Conservation (phyloP, 2,797 vertebrate species). For the Cygnus olor region DNA sequence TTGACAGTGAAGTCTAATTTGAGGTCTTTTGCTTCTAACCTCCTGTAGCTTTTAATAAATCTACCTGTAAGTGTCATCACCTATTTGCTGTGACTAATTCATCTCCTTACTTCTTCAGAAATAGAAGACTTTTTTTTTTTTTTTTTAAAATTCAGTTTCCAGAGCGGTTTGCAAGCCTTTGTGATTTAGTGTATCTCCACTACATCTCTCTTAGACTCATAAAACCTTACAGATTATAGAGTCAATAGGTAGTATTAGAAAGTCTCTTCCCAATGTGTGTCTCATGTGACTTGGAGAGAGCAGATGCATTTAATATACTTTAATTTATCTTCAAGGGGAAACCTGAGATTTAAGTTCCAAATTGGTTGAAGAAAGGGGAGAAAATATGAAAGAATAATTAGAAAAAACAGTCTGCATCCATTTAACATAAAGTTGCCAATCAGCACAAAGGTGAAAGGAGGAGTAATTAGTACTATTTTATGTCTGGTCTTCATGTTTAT, state of each 20-base stretch:
- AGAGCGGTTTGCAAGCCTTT: background rate
- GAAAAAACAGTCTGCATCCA: background rate
- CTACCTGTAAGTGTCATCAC: background rate
- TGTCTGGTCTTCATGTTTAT: background rate
- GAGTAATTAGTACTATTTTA: background rate
- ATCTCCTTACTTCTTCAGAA: background rate
- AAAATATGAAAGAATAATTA: background rate
- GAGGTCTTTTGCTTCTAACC: background rate
- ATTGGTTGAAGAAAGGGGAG: background rate
- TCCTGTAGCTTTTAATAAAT: constrained; percentile 26
- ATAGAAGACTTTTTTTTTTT: background rate
- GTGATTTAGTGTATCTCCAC: background rate
- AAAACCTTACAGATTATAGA: background rate
- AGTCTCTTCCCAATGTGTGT: background rate
- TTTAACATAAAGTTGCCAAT: background rate
- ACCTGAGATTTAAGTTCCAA: background rate
- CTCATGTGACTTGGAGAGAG: background rate
- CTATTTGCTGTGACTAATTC: constrained; percentile 24
- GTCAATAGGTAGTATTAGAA: background rate
- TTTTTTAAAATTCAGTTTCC: background rate
- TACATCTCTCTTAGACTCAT: background rate
- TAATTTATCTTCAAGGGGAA: background rate
- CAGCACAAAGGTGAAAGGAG: constrained; percentile 17
- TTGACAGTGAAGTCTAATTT: background rate
- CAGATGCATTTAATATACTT: background rate